Base-by-base conservation (phyloP, 2,797 vertebrate species). In the Sciaenops ocellatus region DNA sequence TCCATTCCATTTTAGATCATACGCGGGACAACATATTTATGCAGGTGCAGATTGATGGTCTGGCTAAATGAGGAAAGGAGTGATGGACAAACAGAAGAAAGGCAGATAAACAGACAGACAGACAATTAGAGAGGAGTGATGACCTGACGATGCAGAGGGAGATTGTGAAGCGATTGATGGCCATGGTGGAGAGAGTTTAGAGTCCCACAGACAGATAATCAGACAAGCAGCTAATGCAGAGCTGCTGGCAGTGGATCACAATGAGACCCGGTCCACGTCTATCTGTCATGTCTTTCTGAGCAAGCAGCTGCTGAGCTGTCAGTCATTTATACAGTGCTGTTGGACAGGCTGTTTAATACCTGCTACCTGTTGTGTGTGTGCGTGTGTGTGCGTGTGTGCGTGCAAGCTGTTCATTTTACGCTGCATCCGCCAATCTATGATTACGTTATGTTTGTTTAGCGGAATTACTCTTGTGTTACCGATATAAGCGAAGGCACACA, bases 191-290 rank as follows among this genome's bases (percentile, higher is more conserved):
- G 71, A 81, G 68, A 34, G 73, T 63, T 82, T 61, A 44, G 34
- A 38, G 78, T 60, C 54, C 65, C 41, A 15, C 72, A 71, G 85
- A 83, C 81, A 34, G 86, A 80, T 88, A 69, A 87, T 87, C 85
- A 90, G 85, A 88, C 80, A 78, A 79, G 84, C 71, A 46, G 78
- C 76, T 90, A 81, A 91, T 84, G 72, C 70, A 70, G 79, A 85
- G 76, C 84, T 77, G 65, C 78, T 79, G 82, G 73, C 79, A 81
- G 67, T 18, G 46, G 73, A 85, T 85, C 79, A 51, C 56, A 74
- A 34, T 81, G 78, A 59, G 64, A 59, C 28, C 17, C 18, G 26
- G 47, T 75, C 68, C 68, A 55, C n/a, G 3, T 79, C 85, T 73
- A 65, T 86, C 83, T 79, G 83, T 85, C 88, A 74, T 30, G 78